A percentile compares a stretch with the other conserved stretches of the same genome.
Evolutionary conservation across 92 coral and sea anemone genomes (phyloP).

Genomic region (Porites divaricata): DNA sequence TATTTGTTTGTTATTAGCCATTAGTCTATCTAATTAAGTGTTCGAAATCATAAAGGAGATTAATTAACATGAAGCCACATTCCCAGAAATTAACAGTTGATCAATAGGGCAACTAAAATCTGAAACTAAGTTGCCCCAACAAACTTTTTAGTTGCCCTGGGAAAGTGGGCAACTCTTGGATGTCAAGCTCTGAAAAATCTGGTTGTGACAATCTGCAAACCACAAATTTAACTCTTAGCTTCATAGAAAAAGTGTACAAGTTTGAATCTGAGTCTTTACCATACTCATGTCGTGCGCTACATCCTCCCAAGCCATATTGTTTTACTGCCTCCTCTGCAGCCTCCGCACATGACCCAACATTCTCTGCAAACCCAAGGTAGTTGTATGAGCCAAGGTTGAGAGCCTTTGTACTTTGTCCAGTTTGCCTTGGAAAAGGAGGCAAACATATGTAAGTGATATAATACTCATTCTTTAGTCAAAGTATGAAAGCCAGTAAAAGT

Average conservation of each 20-base stretch:
- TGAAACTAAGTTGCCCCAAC: neutral
- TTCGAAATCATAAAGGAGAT: no score
- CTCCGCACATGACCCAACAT: slow-evolving; percentile 93
- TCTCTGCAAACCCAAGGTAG: slow-evolving; percentile 96
- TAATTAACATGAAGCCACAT: no score
- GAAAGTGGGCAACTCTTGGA: no score
- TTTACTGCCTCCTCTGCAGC: slow-evolving; percentile 76
- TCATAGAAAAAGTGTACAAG: neutral
- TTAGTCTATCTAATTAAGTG: no score
- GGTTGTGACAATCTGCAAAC: neutral
- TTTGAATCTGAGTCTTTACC: slow-evolving; percentile 56
- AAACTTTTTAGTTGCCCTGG: no score
- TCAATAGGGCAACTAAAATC: neutral
- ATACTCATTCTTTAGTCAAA: no score
- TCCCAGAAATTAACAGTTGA: no score
- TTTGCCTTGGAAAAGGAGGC: slow-evolving; percentile 40
- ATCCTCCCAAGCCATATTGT: slow-evolving; percentile 80
- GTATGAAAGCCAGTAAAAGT: no score
- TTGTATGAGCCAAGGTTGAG: slow-evolving; percentile 96
- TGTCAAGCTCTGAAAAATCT: neutral
- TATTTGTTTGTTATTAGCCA: no score
- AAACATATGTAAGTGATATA: neutral
- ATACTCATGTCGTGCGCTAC: slow-evolving; percentile 96
- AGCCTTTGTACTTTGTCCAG: slow-evolving; percentile 64
- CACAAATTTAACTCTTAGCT: no score